Conservation (phyloP, 2,888 invertebrate genomes). For the Amphipoea oculea region DNA sequence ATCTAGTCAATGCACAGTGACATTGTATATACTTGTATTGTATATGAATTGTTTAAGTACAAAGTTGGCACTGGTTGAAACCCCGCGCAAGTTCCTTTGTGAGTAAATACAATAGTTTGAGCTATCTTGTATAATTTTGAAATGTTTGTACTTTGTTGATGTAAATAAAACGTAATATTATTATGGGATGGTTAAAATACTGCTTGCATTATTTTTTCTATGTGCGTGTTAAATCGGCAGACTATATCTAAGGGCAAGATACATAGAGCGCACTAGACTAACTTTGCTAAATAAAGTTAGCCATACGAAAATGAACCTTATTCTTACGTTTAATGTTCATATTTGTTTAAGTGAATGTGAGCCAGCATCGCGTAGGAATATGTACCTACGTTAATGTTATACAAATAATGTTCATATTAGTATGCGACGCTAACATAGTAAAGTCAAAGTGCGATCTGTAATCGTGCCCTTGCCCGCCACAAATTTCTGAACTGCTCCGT, state of each 20-base stretch:
- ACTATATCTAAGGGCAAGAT: neutral
- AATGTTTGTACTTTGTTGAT: constrained; percentile 8
- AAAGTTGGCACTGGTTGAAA: constrained; percentile 50
- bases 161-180: constrained; percentile 17
- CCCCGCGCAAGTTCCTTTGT: constrained; percentile 33
- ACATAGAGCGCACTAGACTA: neutral
- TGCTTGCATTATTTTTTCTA: constrained; percentile 15
- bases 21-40: constrained; percentile 54
- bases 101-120: constrained; percentile 32
- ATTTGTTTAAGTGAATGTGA: neutral
- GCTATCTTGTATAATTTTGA: constrained; percentile 10
- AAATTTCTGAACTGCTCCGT: neutral
- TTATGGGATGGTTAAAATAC: constrained; percentile 48
- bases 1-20: constrained; percentile 74
- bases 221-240: neutral
- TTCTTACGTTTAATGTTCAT: neutral
- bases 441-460: neutral
- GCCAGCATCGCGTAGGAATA: neutral
- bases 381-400: too few species aligned
- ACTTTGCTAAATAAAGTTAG: neutral
- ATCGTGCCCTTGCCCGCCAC: neutral
- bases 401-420: too few species aligned
- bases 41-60: constrained; percentile 61
- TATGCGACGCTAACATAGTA: neutral
- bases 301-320: neutral